Conservation (phyloP, 2,797 vertebrate genomes). For the Mareca strepera region DNA sequence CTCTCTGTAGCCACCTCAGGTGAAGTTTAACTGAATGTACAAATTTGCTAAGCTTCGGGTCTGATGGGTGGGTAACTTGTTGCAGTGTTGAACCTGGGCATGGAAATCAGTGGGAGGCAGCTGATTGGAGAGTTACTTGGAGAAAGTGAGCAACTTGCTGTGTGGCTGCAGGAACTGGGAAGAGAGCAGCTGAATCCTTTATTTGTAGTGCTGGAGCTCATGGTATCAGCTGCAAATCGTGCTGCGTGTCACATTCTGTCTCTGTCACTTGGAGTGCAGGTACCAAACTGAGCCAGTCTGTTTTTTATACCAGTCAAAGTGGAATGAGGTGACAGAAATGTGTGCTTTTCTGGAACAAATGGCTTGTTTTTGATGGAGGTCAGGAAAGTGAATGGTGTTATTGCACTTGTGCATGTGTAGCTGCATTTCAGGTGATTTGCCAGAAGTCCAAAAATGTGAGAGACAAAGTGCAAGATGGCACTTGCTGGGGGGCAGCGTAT, state of each 20-base stretch:
- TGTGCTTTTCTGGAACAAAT: not conserved
- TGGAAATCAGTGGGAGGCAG: not conserved
- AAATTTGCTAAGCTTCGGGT: not conserved
- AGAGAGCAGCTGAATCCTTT: not conserved
- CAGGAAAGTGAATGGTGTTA: not conserved
- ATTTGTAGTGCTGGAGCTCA: not conserved
- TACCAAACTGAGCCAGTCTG: not conserved
- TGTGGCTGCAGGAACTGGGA: not conserved
- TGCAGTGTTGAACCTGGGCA: not conserved
- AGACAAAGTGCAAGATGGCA: not conserved
- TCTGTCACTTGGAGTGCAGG: not conserved
- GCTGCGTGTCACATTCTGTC: not conserved
- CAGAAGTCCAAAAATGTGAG: not conserved
- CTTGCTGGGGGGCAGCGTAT: not conserved
- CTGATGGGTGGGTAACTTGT: not conserved
- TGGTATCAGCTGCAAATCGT: fast-evolving
- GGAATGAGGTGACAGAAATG: not conserved
- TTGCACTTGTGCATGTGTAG: fast-evolving
- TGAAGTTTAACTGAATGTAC: not conserved
- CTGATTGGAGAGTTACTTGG: not conserved
- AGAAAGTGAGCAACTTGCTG: not conserved
- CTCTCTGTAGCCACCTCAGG: fast-evolving
- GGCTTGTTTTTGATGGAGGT: not conserved
- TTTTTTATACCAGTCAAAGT: not conserved
- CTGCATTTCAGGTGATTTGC: not conserved